Evolutionary conservation across 2,888 invertebrate species (phyloP), one percentile per base, ranked within the genome.

Genomic region (Sinotaia quadrata): DNA sequence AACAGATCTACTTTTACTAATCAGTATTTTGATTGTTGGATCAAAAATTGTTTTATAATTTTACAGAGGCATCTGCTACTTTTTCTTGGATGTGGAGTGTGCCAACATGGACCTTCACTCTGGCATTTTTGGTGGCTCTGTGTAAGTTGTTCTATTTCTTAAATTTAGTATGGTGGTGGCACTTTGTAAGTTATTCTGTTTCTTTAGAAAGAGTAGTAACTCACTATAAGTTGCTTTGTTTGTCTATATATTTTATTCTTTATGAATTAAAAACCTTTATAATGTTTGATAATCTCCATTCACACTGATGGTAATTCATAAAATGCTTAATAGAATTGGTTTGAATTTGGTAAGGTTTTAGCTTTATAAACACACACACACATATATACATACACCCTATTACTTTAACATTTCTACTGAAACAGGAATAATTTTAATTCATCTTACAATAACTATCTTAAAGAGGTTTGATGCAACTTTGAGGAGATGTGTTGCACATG

Each of bases 101-200:
- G 94, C 97, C 12, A 88, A 90, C 47, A 96, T 95, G 90, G 98
- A 99, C 90, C 90, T 99, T 56, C 98, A 99, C 87, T 97, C 97
- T 85, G 98, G 98, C 29, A 93, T 95, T 4, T 97, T 93, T 89
- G 99, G 99, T 63, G 98, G 98, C 62, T 93, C 94, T 61, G 95
- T 99, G 90, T 94, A 91, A 91, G 91, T 90, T 37, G n/a, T n/a
- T 12, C 31, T 60, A 41, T 37, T 21, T 41, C 10, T 44, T 27
- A 21, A 10, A 21, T 4, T 8, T 41, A 12, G 10, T 60, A 24
- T 41, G 21, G 24, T 60, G 15, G 18, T 60, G 24, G 15, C 24
- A 21, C 44, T 2, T 60, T 29, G 12, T 29, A n/a, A 33, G 15
- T 37, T n/a, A 12, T 8, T 47, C 15, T 41, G 3, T 12, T 41